Conservation (phyloP, 2,888 invertebrate genomes). For the Archaeoteleia sp. region DNA sequence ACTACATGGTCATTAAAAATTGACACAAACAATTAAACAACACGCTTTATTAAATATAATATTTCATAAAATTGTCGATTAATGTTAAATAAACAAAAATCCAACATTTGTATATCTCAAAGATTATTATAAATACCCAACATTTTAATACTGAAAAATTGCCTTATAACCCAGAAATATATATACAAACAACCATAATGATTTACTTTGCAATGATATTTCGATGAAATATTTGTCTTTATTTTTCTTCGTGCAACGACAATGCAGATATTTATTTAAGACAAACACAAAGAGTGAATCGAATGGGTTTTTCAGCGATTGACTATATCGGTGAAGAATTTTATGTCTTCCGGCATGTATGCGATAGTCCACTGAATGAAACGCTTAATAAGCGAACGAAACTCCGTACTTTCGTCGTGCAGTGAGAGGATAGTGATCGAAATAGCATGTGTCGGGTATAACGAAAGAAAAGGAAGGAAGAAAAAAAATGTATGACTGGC, state of each 20-base stretch:
- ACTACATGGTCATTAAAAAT: no score
- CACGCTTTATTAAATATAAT: no score
- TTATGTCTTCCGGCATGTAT: conserved; percentile 44
- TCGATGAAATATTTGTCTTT: no score
- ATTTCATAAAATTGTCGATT: no score
- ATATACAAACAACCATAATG: no score
- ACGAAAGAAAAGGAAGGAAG: conserved; percentile 24
- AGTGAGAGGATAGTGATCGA: conserved; percentile 28
- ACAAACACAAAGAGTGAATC: conserved; percentile 33
- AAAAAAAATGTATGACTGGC: conserved; percentile 21
- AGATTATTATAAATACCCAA: no score
- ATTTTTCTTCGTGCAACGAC: conserved; percentile 18
- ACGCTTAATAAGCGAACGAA: conserved; percentile 35
- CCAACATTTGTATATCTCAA: no score
- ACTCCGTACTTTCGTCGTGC: conserved; percentile 24
- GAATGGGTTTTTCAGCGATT: conserved; percentile 21
- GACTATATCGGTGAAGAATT: conserved; percentile 33
- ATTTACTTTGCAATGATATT: no score
- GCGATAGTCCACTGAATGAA: conserved; percentile 24
- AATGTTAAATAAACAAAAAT: no score
- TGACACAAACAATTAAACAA: no score
- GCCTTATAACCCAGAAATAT: no score
- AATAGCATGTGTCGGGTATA: conserved; percentile 21
- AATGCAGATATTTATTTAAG: conserved; percentile 25
- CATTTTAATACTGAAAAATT: no score